Conservation (phyloP, 2,888 invertebrate genomes). For the Alitta virens region DNA sequence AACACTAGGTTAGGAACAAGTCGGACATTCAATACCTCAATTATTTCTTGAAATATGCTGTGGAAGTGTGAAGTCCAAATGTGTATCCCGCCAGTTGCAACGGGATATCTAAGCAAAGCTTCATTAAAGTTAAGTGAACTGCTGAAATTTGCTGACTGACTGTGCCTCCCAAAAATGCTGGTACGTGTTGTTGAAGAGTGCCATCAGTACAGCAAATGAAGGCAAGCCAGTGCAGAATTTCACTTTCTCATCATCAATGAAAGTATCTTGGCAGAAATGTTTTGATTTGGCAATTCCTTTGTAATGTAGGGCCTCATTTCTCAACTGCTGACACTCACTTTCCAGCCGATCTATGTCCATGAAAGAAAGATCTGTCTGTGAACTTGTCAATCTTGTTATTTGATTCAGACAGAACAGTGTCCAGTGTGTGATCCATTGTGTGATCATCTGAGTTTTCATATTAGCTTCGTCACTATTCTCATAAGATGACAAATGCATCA, state of each 20-base stretch:
- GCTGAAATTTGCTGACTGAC: constrained; percentile 20
- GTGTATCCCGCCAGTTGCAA: constrained; percentile 16
- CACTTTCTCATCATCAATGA: constrained; percentile 4
- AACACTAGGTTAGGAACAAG: background rate
- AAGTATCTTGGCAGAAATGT: too few species aligned
- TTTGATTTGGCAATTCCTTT: too few species aligned
- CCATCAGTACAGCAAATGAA: constrained; percentile 9
- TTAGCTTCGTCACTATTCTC: too few species aligned
- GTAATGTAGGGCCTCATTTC: too few species aligned
- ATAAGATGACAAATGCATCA: too few species aligned
- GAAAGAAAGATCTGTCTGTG: too few species aligned
- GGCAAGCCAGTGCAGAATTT: constrained; percentile 13
- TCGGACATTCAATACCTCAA: constrained; percentile 4
- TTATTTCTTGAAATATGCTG: background rate
- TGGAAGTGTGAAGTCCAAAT: constrained; percentile 8
- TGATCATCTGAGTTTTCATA: too few species aligned
- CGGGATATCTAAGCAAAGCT: constrained; percentile 20
- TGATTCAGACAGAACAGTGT: too few species aligned
- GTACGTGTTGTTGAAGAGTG: constrained; percentile 3
- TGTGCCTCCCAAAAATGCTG: background rate
- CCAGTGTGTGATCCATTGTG: too few species aligned
- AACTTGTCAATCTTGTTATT: too few species aligned
- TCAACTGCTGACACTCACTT: too few species aligned
- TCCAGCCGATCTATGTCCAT: too few species aligned
- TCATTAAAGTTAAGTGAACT: constrained; percentile 22